Base-by-base conservation (phyloP, 2,113 vertebrate genomes). In the Gambusia holbrooki region DNA sequence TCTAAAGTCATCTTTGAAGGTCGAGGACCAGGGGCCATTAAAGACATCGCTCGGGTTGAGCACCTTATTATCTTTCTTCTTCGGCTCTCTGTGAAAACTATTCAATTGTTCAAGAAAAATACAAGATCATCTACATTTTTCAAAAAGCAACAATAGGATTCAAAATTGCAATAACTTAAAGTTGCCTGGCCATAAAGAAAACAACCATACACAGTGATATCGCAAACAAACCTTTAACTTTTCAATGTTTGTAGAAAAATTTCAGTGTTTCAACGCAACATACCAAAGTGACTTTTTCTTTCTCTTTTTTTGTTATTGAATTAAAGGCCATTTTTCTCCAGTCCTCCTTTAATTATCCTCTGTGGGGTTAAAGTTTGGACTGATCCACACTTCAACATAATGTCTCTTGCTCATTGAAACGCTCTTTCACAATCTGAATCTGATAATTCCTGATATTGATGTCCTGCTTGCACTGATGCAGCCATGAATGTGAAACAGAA, bases 1-100 rank as follows among this genome's bases (percentile, higher is more conserved):
- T 65, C 45, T 9, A 69, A 85, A 89, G 5, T 69, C 32, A 10
- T 91, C 81, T 74, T 40, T 87, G 70, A 72, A 72, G 8, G 79
- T 81, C 5, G 73, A 78, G 4, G 15, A 70, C 89, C 83, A 88
- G 1, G 40, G 66, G n/a, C 79, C 5, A 11, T 83, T 13, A 13
- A 28, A 27, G 40, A 64, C 42, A 30, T 83, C 35, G 45, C 83
- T 73, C 8, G 22, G 22, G 17, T 9, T 58, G 51, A 25, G 25
- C 51, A 37, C 35, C 35, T 11, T 11, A 3, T 11, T 11, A 37
- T 37, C 35, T 10, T 37, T 37, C 35, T 37, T 37, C 2, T 37
- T 37, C 10, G 10, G 35, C 35, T 12, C 10, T 37, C 10, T 58
- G 51, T 11, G 25, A 58, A 8, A 58, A 25, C 17, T n/a, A n/a